Conservation (phyloP, 2,888 invertebrate genomes). For the Drosophila dives region DNA sequence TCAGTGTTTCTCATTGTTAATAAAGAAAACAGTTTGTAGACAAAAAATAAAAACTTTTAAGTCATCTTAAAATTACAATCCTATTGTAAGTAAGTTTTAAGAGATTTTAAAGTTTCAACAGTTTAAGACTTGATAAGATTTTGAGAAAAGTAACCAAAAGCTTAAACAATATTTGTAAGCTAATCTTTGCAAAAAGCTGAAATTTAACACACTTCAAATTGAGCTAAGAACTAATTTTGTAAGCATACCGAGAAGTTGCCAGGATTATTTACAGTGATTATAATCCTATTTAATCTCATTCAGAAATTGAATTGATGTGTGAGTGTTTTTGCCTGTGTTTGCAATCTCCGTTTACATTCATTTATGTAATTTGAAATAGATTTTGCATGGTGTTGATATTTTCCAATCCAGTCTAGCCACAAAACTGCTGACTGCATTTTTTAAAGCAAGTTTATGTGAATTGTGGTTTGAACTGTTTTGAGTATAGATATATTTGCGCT, state of each 20-base stretch:
- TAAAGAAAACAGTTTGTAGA: not conserved
- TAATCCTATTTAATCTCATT: slow-evolving; percentile 8
- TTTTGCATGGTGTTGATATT: not conserved
- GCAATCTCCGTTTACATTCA: not conserved
- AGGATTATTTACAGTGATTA: not conserved
- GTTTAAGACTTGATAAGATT: too few relatives aligned
- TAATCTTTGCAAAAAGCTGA: not conserved
- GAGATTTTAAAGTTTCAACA: not conserved
- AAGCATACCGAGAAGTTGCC: not conserved
- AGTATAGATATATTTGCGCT: slow-evolving; percentile 12
- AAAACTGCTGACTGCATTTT: slow-evolving; percentile 29
- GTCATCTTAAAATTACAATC: not conserved
- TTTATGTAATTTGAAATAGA: slow-evolving; percentile 10
- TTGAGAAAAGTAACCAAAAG: not conserved
- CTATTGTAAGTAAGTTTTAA: too few relatives aligned
- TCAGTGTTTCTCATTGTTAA: not conserved
- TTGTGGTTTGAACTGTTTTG: slow-evolving; percentile 19
- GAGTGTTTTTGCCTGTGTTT: not conserved
- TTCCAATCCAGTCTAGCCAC: slow-evolving; percentile 16
- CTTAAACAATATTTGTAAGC: not conserved
- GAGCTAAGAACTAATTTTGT: not conserved
- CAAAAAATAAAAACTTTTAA: too few relatives aligned
- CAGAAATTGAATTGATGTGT: not conserved
- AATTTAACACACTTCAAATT: not conserved
- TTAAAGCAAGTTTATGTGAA: slow-evolving; percentile 27